Base-by-base conservation (phyloP, 2,888 invertebrate genomes). In the Xestobium rufovillosum region DNA sequence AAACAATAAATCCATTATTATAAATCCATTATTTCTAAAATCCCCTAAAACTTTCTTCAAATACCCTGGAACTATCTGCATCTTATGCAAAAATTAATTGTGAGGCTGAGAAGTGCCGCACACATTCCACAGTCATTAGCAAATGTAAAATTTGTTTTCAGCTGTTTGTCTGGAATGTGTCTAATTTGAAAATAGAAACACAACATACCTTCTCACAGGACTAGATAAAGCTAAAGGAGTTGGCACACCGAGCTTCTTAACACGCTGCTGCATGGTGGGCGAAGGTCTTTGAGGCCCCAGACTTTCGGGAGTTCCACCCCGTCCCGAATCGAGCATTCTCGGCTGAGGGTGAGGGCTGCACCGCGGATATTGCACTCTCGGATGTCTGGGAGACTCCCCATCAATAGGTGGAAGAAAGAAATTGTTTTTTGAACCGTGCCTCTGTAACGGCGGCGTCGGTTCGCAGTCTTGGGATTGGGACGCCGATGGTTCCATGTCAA, bases 381-480 rank as follows among this genome's bases (percentile, higher is more conserved):
- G 53, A 50, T 69, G 71, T 34, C 70, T 64, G 14, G 73, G 72
- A 14, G 73, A 72, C 45, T 72, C 73, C 27, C 69, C 69, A 55
- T 69, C 71, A 52, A 74, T 69, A 41, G 82, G 78, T 41, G 86
- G 85, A 62, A 85, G 76, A 72, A 89, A 90, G 69, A 91, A 82
- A 68, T 89, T 90, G 53, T 79, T 83, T 55, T 82, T 83, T 39
- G 89, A 89, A 55, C 88, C 88, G 57, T 83, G 83, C 51, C 90
- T 75, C 67, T 88, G 87, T 48, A 86, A 67, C 8, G 83, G 80
- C 31, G 90, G 91, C 50, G 91, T 90, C 4, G 91, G 89, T 66
- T 91, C 90, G 68, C 90, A 91, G 73, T 91, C 91, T 53, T 87
- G 84, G 34, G 87, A 87, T 68, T 90, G 90, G 32, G 88, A 88